Percentiles rank a stretch among this genome's conserved stretches.
phyloP scores from a whole-genome alignment of 2,888 invertebrate species.

The Drosophila anomelani region DNA sequence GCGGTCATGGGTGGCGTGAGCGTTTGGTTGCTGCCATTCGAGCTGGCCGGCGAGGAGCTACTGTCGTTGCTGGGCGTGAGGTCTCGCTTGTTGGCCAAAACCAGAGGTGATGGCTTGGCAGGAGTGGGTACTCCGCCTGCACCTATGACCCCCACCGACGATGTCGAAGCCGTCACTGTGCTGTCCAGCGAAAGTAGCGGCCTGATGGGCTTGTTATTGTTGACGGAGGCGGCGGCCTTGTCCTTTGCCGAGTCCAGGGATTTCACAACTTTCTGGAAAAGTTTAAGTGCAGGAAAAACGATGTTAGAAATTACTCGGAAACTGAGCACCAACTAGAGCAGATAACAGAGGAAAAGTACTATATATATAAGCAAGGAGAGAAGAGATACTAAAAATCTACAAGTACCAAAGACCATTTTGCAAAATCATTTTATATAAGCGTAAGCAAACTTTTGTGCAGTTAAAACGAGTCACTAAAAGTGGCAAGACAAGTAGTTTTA shows the following conservation, averaged over 20 bases:
- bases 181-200: conserved; percentile 83
- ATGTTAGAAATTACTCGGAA: neutral
- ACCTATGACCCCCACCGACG: conserved; percentile 36
- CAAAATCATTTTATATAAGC: conserved; percentile 16
- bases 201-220: conserved; percentile 84
- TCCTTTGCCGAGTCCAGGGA: conserved; percentile 83
- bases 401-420: conserved; percentile 6
- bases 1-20: conserved; percentile 82
- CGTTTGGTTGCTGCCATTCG: conserved; percentile 83
- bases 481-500: too few species aligned
- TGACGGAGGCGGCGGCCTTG: conserved; percentile 76
- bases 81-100: conserved; percentile 70
- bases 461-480: neutral
- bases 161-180: conserved; percentile 45
- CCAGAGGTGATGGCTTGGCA: conserved; percentile 40
- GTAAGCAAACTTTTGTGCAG: neutral
- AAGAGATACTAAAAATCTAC: conserved; percentile 5
- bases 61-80: conserved; percentile 66
- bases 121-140: conserved; percentile 5
- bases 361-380: conserved; percentile 8
- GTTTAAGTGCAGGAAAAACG: conserved; percentile 18
- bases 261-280: conserved; percentile 83
- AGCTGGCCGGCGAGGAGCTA: conserved; percentile 81
- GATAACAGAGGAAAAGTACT: conserved; percentile 1
- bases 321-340: conserved; percentile 9